phyloP scores from a whole-genome alignment of 2,888 invertebrate species.

The Heliconius sara region DNA sequence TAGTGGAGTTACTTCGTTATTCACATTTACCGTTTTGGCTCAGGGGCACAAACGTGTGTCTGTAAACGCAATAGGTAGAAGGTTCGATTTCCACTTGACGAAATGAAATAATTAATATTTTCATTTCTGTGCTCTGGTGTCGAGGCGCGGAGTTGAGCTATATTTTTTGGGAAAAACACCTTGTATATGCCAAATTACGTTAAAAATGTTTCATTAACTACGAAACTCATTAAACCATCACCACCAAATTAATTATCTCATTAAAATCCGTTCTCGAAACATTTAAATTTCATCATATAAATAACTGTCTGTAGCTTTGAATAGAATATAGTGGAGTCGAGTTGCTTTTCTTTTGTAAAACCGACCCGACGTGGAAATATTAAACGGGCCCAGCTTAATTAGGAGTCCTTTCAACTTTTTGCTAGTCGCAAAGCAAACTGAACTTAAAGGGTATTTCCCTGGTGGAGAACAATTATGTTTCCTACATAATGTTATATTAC shows the following conservation, averaged over 20 bases:
- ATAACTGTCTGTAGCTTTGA: background rate
- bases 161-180: background rate
- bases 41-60: too few species aligned
- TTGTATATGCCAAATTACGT: background rate
- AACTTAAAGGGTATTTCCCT: conserved; percentile 29
- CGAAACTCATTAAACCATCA: background rate
- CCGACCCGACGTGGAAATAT: conserved; percentile 37
- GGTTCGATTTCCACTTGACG: too few species aligned
- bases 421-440: background rate
- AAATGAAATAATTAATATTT: too few species aligned
- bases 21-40: too few species aligned
- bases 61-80: too few species aligned
- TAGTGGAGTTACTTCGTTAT: too few species aligned
- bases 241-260: conserved; percentile 6
- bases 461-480: background rate
- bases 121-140: too few species aligned
- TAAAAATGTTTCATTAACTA: background rate
- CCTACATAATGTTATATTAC: conserved; percentile 10
- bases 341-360: conserved; percentile 29
- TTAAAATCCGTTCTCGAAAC: background rate
- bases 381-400: conserved; percentile 38
- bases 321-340: background rate
- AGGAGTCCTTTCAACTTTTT: conserved; percentile 36
- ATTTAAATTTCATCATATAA: background rate
- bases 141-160: background rate